Percentiles rank a stretch among this genome's conserved stretches.
Evolutionary conservation across 2,888 invertebrate genomes (phyloP).

Genomic region (Lepidocyrtoides sp.): DNA sequence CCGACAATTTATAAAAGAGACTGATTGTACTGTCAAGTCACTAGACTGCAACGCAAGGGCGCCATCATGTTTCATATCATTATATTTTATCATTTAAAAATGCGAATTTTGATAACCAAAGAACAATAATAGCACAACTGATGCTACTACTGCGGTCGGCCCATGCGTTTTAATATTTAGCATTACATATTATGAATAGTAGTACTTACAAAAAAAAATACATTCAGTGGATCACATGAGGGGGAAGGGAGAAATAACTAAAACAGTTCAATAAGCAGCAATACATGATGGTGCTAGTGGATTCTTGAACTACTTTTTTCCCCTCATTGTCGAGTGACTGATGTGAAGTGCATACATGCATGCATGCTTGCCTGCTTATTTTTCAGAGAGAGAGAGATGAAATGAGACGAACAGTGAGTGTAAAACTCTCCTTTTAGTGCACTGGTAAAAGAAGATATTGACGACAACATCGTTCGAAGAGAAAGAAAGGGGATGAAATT

Average conservation of each 20-base stretch:
- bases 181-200: too few species aligned
- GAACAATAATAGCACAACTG: too few species aligned
- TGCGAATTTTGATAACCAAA: too few species aligned
- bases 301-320: conserved; percentile 29
- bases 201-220: too few species aligned
- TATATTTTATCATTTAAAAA: too few species aligned
- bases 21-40: too few species aligned
- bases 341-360: conserved; percentile 8
- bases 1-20: too few species aligned
- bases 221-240: conserved; percentile 7
- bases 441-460: conserved; percentile 36
- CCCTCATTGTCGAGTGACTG: conserved; percentile 23
- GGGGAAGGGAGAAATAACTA: neutral
- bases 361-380: neutral
- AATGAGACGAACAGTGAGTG: conserved; percentile 63
- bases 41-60: too few species aligned
- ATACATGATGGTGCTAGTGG: neutral
- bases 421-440: conserved; percentile 51
- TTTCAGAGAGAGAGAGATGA: neutral
- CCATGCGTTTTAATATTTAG: too few species aligned
- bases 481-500: conserved; percentile 49
- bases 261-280: conserved; percentile 11
- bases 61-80: too few species aligned
- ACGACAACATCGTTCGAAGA: conserved; percentile 22
- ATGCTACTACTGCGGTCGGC: too few species aligned